phyloP scores from a whole-genome alignment of 2,797 vertebrate genomes.

The Crocodylus rhombifer region DNA sequence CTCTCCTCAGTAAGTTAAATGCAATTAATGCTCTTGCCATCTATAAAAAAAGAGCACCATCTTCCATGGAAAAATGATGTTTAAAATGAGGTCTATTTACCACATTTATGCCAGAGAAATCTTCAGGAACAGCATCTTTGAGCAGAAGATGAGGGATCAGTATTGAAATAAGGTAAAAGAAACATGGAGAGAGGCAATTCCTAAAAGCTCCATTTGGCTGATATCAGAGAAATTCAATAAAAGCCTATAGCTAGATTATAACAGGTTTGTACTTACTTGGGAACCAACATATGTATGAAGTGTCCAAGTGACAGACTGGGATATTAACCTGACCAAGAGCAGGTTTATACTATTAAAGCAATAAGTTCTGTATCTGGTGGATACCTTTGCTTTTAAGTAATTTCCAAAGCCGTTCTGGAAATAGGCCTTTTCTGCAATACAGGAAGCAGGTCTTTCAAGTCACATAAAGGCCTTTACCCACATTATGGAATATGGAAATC shows the following conservation, averaged over 20 bases:
- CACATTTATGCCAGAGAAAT: background rate
- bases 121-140: background rate
- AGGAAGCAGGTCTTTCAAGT: background rate
- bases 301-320: background rate
- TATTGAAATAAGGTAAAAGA: background rate
- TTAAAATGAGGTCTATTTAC: background rate
- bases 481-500: background rate
- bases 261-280: background rate
- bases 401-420: background rate
- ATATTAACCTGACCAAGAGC: background rate
- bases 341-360: background rate
- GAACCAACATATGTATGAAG: background rate
- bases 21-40: background rate
- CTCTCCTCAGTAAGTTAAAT: background rate
- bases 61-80: background rate
- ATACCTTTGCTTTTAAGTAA: background rate
- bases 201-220: background rate
- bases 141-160: background rate
- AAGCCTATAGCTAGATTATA: background rate
- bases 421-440: background rate
- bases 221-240: background rate
- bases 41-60: background rate
- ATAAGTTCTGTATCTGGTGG: background rate
- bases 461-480: background rate
- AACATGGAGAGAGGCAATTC: background rate